A percentile compares a stretch with the other conserved stretches of the same genome.
Conservation (phyloP, 2,888 invertebrate species). For the Tanaodytes sp. region DNA sequence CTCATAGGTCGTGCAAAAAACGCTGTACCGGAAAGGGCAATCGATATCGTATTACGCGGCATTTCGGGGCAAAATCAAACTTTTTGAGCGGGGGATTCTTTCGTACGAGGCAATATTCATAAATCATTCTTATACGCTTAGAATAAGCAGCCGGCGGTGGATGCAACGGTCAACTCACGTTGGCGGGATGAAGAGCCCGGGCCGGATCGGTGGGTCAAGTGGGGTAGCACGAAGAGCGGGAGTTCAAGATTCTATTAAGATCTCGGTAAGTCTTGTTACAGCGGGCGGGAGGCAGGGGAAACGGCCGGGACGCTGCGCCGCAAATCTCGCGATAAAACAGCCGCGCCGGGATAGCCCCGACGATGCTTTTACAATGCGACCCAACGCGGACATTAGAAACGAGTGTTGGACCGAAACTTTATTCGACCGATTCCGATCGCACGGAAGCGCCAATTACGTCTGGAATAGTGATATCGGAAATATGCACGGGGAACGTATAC, state of each 20-base stretch:
- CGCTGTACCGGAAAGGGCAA: conserved; percentile 35
- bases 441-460: too few relatives aligned
- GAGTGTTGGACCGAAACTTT: conserved; percentile 52
- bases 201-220: conserved; percentile 47
- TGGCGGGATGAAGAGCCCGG: conserved; percentile 52
- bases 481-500: too few relatives aligned
- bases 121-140: conserved; percentile 72
- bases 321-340: conserved; percentile 74
- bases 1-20: too few relatives aligned
- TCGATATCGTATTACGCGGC: conserved; percentile 47
- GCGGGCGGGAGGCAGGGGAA: conserved; percentile 58
- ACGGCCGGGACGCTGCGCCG: conserved; percentile 67
- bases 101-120: conserved; percentile 70
- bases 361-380: conserved; percentile 49
- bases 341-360: conserved; percentile 56
- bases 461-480: too few relatives aligned
- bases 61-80: conserved; percentile 45
- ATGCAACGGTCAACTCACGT: conserved; percentile 61
- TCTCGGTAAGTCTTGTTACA: conserved; percentile 73
- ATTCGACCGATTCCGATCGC: conserved; percentile 42
- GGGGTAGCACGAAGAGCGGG: conserved; percentile 55
- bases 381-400: conserved; percentile 53
- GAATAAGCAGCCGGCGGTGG: conserved; percentile 64
- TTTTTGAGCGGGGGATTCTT: conserved; percentile 61
- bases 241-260: conserved; percentile 73